These are phyloP conservation scores for Cyrtonyx montezumae DNA, from an alignment of 2,113 vertebrate genomes.

Conservation along the genomic window DNA sequence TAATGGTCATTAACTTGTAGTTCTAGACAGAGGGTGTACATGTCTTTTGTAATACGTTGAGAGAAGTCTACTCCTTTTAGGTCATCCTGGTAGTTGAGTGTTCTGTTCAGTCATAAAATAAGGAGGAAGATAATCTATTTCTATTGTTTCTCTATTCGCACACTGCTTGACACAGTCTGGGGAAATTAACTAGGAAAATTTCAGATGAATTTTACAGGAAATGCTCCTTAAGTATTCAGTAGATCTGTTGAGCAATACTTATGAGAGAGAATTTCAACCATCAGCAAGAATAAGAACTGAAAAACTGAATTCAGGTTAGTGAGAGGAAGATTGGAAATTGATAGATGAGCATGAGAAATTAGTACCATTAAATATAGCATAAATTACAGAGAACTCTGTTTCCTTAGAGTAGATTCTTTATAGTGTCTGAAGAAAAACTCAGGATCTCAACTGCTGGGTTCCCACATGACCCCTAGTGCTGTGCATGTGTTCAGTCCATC, in stretches of 20 bases:
- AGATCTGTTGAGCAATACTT: background rate
- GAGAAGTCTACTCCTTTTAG: background rate
- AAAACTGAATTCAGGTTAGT: background rate
- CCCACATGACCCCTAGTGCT: background rate
- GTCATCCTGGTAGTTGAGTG: background rate
- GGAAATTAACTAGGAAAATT: background rate
- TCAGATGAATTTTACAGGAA: constrained; percentile 7
- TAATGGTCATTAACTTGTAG: background rate
- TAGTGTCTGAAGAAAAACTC: background rate
- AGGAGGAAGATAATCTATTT: background rate
- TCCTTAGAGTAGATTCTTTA: background rate
- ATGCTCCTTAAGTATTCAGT: background rate
- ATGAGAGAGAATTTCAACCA: background rate
- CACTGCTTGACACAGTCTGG: background rate
- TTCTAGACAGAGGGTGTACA: background rate
- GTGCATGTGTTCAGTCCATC: background rate
- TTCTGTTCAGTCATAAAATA: background rate
- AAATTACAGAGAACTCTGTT: background rate
- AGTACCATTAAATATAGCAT: background rate
- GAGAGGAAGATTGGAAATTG: background rate
- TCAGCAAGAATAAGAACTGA: constrained; percentile 3
- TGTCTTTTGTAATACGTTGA: background rate
- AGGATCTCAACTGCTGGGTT: background rate
- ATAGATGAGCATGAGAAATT: constrained; percentile 19
- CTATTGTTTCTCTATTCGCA: background rate